Conservation (phyloP, 2,113 vertebrate genomes). For the Cyprinodon variegatus region DNA sequence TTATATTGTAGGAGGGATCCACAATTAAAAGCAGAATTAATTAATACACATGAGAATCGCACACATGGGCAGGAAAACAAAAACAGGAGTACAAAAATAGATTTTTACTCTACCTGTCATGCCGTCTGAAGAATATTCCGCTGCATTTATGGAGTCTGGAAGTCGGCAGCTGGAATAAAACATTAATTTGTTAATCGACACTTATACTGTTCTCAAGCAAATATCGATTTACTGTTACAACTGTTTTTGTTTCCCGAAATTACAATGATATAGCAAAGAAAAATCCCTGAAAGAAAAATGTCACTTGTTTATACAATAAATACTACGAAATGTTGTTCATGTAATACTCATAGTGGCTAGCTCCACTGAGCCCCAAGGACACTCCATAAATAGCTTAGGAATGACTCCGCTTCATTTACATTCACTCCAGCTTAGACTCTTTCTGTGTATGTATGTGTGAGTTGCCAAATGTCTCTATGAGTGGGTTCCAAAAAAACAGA, state of each 20-base stretch:
- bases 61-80: conserved; percentile 23
- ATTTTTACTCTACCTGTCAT: conserved; percentile 75
- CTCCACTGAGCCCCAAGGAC: conserved; percentile 64
- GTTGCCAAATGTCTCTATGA: not conserved
- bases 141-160: conserved; percentile 71
- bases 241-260: not conserved
- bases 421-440: conserved; percentile 48
- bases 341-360: conserved; percentile 69
- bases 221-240: conserved; percentile 9
- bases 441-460: conserved; percentile 14
- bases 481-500: not conserved
- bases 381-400: conserved; percentile 76
- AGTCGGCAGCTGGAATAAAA: conserved; percentile 73
- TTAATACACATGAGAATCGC: conserved; percentile 56
- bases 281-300: not conserved
- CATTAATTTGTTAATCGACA: conserved; percentile 38
- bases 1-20: conserved; percentile 30
- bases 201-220: not conserved
- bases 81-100: conserved; percentile 20
- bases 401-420: conserved; percentile 69
- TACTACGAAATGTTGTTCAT: conserved; percentile 38
- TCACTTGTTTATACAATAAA: conserved; percentile 2
- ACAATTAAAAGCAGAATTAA: conserved; percentile 40
- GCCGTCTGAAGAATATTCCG: conserved; percentile 69
- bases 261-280: not conserved